Evolutionary conservation across 1,140 invertebrate species (phyloP).

Genomic region (Steinernema khuongi): DNA sequence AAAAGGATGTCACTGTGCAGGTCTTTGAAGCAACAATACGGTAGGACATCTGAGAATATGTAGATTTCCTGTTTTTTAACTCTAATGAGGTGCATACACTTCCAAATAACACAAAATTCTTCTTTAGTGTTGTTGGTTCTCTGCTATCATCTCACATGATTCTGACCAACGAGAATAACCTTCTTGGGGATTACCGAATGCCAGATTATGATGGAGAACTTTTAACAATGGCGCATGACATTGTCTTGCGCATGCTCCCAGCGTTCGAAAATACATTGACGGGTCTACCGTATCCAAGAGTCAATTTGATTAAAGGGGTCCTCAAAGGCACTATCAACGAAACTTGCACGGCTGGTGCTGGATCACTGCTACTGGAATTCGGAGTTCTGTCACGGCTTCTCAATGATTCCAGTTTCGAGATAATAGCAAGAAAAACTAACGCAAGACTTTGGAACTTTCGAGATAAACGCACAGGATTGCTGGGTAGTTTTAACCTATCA

Average conservation of each 20-base stretch:
- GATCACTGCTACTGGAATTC: constrained; percentile 68
- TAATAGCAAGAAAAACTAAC: constrained; percentile 65
- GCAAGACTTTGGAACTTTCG: constrained; percentile 64
- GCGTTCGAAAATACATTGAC: constrained; percentile 66
- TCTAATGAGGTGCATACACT: too few species aligned
- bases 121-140: constrained; percentile 66
- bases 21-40: constrained; percentile 71
- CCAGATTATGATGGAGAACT: constrained; percentile 66
- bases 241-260: constrained; percentile 65
- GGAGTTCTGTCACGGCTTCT: constrained; percentile 67
- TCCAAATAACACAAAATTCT: constrained; percentile 18
- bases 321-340: constrained; percentile 63
- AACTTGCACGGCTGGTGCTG: constrained; percentile 69
- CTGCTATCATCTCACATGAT: constrained; percentile 69
- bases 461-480: constrained; percentile 66
- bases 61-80: too few species aligned
- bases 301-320: constrained; percentile 66
- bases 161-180: constrained; percentile 65
- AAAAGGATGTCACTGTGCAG: constrained; percentile 68
- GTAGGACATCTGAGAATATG: constrained; percentile 55
- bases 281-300: constrained; percentile 67
- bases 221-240: constrained; percentile 66
- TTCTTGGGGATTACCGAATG: constrained; percentile 66
- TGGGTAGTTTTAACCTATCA: constrained; percentile 61
- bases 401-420: constrained; percentile 66